A percentile compares a stretch with the other conserved stretches of the same genome.
Evolutionary conservation across 2,113 vertebrate genomes (phyloP).

Genomic region (Hylia prasina): DNA sequence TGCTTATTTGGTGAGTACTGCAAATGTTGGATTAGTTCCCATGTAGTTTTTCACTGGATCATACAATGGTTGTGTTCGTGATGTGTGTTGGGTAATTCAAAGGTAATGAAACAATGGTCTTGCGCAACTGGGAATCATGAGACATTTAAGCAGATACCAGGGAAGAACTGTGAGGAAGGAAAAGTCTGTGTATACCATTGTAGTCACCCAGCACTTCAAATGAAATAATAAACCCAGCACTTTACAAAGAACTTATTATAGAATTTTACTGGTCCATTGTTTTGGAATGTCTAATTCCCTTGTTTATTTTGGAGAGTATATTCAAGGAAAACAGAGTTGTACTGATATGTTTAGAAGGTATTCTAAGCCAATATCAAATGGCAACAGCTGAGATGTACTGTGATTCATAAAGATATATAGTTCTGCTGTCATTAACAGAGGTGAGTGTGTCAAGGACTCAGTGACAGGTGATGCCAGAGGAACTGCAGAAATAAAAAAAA

Average conservation of each 20-base stretch:
- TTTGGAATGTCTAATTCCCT: slow-evolving; percentile 33
- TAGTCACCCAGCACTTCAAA: neutral
- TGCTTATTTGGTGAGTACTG: slow-evolving; percentile 14
- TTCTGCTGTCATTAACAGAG: neutral
- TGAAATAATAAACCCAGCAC: slow-evolving; percentile 34
- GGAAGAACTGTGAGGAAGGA: slow-evolving; percentile 40
- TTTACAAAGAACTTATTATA: slow-evolving; percentile 52
- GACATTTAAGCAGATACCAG: slow-evolving; percentile 5
- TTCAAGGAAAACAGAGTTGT: slow-evolving; percentile 17
- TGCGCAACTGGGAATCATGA: slow-evolving; percentile 7
- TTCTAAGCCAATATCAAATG: neutral
- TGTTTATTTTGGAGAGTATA: slow-evolving; percentile 58
- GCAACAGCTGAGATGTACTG: neutral
- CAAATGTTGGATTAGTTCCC: slow-evolving; percentile 30
- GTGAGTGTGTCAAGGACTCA: neutral
- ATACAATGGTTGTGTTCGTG: slow-evolving; percentile 1
- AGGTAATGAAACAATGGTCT: slow-evolving; percentile 42
- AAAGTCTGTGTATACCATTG: slow-evolving; percentile 55
- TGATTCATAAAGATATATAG: neutral
- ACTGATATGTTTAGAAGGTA: slow-evolving; percentile 2
- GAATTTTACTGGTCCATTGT: slow-evolving; percentile 47
- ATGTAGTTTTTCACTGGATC: neutral
- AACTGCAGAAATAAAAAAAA: neutral
- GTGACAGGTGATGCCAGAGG: neutral
- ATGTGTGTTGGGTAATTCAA: slow-evolving; percentile 6